Evolutionary conservation across 2,113 vertebrate genomes (phyloP).

Genomic region (Bos indicus): DNA sequence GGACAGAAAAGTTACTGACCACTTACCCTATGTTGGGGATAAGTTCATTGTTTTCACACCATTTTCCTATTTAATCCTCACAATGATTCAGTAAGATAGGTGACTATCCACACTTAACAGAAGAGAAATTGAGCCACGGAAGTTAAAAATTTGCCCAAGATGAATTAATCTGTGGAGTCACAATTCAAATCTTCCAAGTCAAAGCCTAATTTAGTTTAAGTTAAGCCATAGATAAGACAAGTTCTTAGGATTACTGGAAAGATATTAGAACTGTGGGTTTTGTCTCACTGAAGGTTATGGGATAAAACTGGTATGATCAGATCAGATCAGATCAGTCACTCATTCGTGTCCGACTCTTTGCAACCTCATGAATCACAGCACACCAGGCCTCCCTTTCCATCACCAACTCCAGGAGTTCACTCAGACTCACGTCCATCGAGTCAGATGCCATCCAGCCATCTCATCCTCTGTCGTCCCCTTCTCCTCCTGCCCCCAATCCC

Average conservation of each 20-base stretch:
- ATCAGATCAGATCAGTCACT: too few species aligned
- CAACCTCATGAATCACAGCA: too few species aligned
- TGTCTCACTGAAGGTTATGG: not conserved
- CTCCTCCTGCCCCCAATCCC: too few species aligned
- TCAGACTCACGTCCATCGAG: too few species aligned
- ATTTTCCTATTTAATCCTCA: not conserved
- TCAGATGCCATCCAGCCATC: too few species aligned
- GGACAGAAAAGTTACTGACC: not conserved
- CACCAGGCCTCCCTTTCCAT: too few species aligned
- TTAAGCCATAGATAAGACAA: not conserved
- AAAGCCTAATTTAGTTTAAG: conserved; percentile 20
- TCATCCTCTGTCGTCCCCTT: too few species aligned
- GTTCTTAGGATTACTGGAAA: not conserved
- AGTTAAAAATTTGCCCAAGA: conserved; percentile 1
- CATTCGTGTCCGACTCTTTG: too few species aligned
- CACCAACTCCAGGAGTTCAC: too few species aligned
- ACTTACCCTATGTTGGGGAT: not conserved
- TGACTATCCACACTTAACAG: not conserved
- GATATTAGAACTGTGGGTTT: not conserved
- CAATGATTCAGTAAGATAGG: not conserved
- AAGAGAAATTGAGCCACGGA: not conserved
- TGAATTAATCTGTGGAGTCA: not conserved
- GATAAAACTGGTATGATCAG: not conserved
- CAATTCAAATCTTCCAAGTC: not conserved
- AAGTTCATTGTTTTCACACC: not conserved